Base-by-base conservation (phyloP, 2,888 invertebrate species). In the Acleris emargana region DNA sequence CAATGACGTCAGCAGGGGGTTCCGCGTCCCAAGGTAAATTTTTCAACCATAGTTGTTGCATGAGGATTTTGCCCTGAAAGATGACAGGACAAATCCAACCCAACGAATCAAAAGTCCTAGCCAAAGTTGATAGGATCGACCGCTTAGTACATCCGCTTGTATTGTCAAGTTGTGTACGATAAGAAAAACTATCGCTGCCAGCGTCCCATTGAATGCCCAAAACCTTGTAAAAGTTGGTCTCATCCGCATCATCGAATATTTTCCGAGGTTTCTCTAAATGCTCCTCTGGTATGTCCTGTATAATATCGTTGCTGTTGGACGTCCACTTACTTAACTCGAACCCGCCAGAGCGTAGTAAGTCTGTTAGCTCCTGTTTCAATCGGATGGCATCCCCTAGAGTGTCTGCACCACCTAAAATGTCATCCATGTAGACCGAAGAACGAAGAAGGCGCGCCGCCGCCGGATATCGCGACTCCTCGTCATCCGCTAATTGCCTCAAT, bases 261-360 rank as follows among this genome's bases (percentile, higher is more conserved):
- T 28, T 28, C 1, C 49, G 20, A 49, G 49, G 49, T 17, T 49
- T 49, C 20, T 49, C 49, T 11, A 49, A 49, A 49, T 49, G 49
- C 49, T 49, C 18, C 18, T 13, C 49, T 5, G 49, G 18, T 49
- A 49, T 54, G 20, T 54, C 54, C 38, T 54, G 6, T 20, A 54
- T 18, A 2, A 54, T 11, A 3, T 18, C 54, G 11, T 38, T 42
- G 20, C 42, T 42, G 18, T 38, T 54, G 1, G 54, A 54, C 17
- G 54, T 42, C 54, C 54, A 54, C n/a, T 54, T 54, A 54, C 38
- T 54, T 9, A 54, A 32, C 54, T 54, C 42, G n/a, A 54, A 54
- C 32, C 54, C 54, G 42, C 54, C 54, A 17, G 54, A 54, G 54
- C 18, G 32, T 20, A 54, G 54, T 20, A 54, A 54, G 13, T 42